Evolutionary conservation across 2,113 vertebrate species (phyloP), one percentile per base, ranked within the genome.

Genomic region (Paramormyrops kingsleyae): DNA sequence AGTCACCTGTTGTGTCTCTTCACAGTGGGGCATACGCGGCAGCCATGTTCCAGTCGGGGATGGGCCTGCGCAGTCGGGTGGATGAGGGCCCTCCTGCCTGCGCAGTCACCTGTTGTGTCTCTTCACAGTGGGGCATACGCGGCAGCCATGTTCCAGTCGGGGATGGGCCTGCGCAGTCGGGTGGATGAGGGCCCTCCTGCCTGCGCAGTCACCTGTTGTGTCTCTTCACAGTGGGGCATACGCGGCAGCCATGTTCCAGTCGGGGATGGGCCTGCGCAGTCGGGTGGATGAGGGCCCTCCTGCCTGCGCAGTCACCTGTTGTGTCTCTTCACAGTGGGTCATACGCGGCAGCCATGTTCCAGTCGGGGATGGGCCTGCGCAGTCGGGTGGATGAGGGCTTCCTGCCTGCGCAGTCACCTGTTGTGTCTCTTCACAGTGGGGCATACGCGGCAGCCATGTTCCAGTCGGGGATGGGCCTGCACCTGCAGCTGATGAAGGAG

Each of bases 91-190:
- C 47, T 12, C 47, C 9, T 47, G 47, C 9, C 1, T n/a, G n/a
- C n/a, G n/a, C n/a, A n/a, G n/a, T n/a, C n/a, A n/a, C n/a, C n/a
- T n/a, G n/a, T n/a, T n/a, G n/a, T n/a, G n/a, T n/a, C n/a, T n/a
- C n/a, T n/a, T n/a, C n/a, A n/a, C n/a, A n/a, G n/a, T n/a, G n/a
- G n/a, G n/a, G n/a, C n/a, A n/a, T n/a, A n/a, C n/a, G n/a, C n/a
- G n/a, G n/a, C n/a, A n/a, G n/a, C n/a, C 86, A 96, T 96, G 96
- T 94, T 96, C 93, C 95, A 95, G 92, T 91, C 93, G 90, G 89
- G 91, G 89, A 91, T 90, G 4, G 91, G 93, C 91, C 13, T 56
- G 86, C 50, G 5, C 44, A 46, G 44, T 46, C 5, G 9, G 47
- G 47, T 49, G 47, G 47, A 47, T 47, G 47, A 47, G 9, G 47